Evolutionary conservation across 2,797 vertebrate genomes (phyloP), one percentile per base, ranked within the genome.

Genomic region (Gymnopithys bicolor): DNA sequence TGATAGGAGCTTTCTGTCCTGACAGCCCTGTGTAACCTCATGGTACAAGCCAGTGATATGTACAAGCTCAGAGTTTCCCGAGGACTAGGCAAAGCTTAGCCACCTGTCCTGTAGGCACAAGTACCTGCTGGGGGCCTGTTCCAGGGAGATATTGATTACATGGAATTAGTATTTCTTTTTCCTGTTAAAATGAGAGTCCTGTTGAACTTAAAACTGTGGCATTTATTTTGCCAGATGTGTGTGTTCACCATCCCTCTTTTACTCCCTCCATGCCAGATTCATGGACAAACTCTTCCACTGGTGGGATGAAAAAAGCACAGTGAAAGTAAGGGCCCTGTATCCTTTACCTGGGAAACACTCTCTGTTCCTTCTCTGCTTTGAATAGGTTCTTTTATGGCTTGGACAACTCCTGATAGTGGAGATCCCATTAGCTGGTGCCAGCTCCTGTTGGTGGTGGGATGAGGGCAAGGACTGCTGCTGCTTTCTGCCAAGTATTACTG

Each of bases 281-380:
- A 80, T 77, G 93, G 80, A 62, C 56, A 84, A 80, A 87, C 63
- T 67, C 63, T 78, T 89, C 35, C 62, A 59, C 30, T 16, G 37
- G 39, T 71, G 73, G 62, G 62, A 93, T 90, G 51, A 33, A 73
- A 87, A 90, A 93, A 67, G 74, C 63, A 78, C 71, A 77, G 21
- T 33, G 64, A 85, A 87, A 84, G 25, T 39, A 73, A 71, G 60
- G 27, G 43, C 2, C 4, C 30, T 74, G 35, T 53, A 55, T 80
- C 51, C 80, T 70, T 84, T 77, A 89, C 77, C 67, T 32, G 81
- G 60, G 56, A 28, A 80, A 77, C 41, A 74, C 35, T 37, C 53
- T 67, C 56, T 84, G 69, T 86, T 85, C 79, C 76, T 91, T 41
- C 62, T 90, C 39, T 89, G 60, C 89, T 93, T 77, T 80, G 35